Evolutionary conservation across 2,797 vertebrate species (phyloP).

Genomic region (Heliangelus exortis): DNA sequence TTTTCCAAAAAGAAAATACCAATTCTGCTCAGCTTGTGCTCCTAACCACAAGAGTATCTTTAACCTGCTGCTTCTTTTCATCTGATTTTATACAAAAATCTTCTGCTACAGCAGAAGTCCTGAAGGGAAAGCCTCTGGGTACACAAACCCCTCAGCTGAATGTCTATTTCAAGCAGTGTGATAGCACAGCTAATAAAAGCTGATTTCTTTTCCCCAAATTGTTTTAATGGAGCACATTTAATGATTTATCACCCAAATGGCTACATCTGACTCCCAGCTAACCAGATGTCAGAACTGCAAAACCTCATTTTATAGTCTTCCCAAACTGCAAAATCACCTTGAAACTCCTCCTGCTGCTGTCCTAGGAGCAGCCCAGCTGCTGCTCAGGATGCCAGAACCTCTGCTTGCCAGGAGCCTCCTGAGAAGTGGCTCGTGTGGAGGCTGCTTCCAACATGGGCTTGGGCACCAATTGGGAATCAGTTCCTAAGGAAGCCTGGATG

Average conservation of each 20-base stretch:
- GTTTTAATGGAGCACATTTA: neutral
- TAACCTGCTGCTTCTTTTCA: neutral
- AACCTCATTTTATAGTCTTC: neutral
- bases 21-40: neutral
- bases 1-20: neutral
- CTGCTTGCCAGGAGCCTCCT: neutral
- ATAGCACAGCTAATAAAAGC: neutral
- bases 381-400: too few relatives aligned
- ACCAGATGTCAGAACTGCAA: too few relatives aligned
- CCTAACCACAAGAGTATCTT: neutral
- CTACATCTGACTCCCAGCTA: neutral
- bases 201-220: neutral
- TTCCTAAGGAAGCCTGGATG: neutral
- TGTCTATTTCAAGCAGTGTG: neutral
- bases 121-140: neutral
- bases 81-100: neutral
- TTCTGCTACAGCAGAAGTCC: too few relatives aligned
- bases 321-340: neutral
- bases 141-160: neutral
- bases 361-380: neutral
- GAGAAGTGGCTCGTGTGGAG: rapidly evolving
- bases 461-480: rapidly evolving
- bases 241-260: neutral
- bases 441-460: neutral
- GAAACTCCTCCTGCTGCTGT: neutral